Evolutionary conservation across 2,888 invertebrate species (phyloP), one percentile per base, ranked within the genome.

Genomic region (Shargacucullia verbasci): DNA sequence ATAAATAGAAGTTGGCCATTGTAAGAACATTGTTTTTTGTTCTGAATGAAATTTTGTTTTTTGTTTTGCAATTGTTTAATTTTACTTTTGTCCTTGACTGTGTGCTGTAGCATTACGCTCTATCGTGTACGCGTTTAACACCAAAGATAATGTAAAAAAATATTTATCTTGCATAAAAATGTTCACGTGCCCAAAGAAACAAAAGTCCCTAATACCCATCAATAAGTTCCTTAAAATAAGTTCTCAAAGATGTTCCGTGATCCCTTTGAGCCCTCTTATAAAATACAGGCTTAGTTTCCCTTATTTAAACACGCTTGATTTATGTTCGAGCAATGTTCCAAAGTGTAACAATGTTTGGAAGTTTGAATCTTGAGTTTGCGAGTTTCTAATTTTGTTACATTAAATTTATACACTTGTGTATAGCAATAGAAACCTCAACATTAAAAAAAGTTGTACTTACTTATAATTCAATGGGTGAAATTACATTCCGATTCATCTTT

Each of bases 291-390:
- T 47, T 34, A 44, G 38, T 53, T 57, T 45, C 38, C 31, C 34
- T 29, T 34, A 57, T 62, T 69, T 35, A 49, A 57, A 56, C 25
- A 27, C 34, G 38, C 13, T 41, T 64, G 46, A 58, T 70, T 64
- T 53, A 58, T 58, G 39, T 49, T 53, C 25, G 11, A 46, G 15
- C 14, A 34, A 58, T 49, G 41, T 49, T 63, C 58, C 7, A 8
- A 67, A 46, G 29, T 45, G 14, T 48, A 48, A 62, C 44, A 69
- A 39, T 57, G 45, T 53, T 63, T 46, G 49, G 12, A 49, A 58
- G 37, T 45, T 53, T 7, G 8, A n/a, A 49, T 49, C 38, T 49
- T 46, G 38, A 14, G 20, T 15, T 12, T 20, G 37, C 14, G 43
- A 39, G 14, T 60, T 53, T 33, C 33, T 61, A 53, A 64, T 60